Evolutionary conservation across 2,113 vertebrate species (phyloP), one percentile per base, ranked within the genome.

Genomic region (Malurus cyaneus): DNA sequence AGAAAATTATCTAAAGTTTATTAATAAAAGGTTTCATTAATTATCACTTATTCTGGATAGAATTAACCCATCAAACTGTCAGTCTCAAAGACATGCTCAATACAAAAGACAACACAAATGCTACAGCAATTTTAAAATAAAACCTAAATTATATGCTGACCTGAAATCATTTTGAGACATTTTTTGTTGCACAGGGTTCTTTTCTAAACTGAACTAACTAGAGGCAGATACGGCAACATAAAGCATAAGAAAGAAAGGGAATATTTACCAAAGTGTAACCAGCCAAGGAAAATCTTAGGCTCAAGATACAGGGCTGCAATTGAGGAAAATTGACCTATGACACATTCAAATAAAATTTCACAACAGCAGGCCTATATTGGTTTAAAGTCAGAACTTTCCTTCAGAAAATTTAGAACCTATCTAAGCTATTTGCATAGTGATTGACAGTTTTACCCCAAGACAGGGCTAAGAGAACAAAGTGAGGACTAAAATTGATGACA

Each of bases 1-100:
- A 97, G 96, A 97, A 96, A 97, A 98, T 97, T 97, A 97, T 92
- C 89, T 95, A 91, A 98, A 97, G 78, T 96, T 97, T 91, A 92
- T 74, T 97, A 98, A 97, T 96, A 92, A 94, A 96, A 94, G 74
- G 80, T 97, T 97, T 98, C 93, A 96, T 93, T 92, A 93, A 57
- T 92, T 94, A 93, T 24, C 24, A 94, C 72, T 91, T 81, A 60
- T 34, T 46, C 34, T 67, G 54, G 50, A 71, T 82, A 94, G 71
- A 92, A 57, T 29, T 92, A 97, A 92, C 31, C 61, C 83, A 79
- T 53, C 0, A 5, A 79, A 64, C 31, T 91, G 83, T 87, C 69
- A 86, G 50, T 87, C 29, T 86, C 34, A 65, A 72, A 86, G 69
- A 74, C 9, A 61, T 25, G 23, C 82, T 65, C 19, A 93, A 70